Evolutionary conservation across 1,140 invertebrate genomes (phyloP), one percentile per base, ranked within the genome.

Genomic region (Drosophila sproati): DNA sequence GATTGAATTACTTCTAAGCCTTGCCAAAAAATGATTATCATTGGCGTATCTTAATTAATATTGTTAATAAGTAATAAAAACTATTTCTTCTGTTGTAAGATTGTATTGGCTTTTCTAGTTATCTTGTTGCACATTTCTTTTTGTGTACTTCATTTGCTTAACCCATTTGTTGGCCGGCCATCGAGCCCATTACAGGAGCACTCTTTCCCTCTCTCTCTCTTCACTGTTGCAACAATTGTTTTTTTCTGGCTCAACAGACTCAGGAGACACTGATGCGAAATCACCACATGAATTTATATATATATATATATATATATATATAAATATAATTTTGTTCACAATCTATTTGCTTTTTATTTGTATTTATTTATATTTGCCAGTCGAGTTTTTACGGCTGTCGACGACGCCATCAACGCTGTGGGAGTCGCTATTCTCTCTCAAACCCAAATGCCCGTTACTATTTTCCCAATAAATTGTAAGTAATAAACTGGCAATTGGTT

Each of bases 401-500:
- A 41, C 59, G 39, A 51, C 52, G 52, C n/a, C 47, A 7, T 50
- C 47, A 51, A 47, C 61, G 45, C 45, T 41, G 60, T 71, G 50
- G 59, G 59, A 59, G 51, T 61, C 47, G 31, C 34, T 34, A 2
- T 32, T 5, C 31, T 47, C 41, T 20, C 72, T 48, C 51, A 41
- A 39, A 37, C 34, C 43, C 66, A 71, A 52, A 52, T 29, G 43
- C 41, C 57, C 59, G 67, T 74, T 71, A 64, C 72, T 64, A 60
- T 81, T 87, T 82, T 82, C 47, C 48, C 83, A 82, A 87, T 88
- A 87, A 87, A 87, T 87, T 87, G 70, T 80, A 74, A 80, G 83
- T 88, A 87, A 87, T 88, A 87, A 88, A 88, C 73, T 88, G 83
- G 73, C 77, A 87, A 88, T 88, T 88, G 83, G 83, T 80, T 87